Conservation (phyloP, 2,113 vertebrate genomes). For the Campylomormyrus numenius region DNA sequence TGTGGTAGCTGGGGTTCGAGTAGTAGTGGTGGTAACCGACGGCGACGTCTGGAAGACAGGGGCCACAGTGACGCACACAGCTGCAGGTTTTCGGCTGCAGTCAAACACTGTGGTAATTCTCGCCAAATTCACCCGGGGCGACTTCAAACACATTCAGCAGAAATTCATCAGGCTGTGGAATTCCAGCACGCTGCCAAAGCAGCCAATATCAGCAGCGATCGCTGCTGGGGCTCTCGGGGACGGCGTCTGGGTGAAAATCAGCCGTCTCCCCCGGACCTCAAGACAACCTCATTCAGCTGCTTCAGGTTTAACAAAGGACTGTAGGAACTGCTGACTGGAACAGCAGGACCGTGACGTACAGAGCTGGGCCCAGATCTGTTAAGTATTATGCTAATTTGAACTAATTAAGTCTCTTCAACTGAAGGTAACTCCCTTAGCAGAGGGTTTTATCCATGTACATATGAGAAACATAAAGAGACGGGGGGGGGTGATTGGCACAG, state of each 20-base stretch:
- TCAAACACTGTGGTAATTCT: background rate
- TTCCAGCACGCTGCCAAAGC: background rate
- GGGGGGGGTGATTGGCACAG: background rate
- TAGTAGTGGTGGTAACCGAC: slow-evolving; percentile 82
- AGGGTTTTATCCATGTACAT: background rate
- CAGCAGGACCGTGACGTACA: background rate
- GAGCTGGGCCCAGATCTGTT: background rate
- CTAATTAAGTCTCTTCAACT: background rate
- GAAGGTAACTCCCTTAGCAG: background rate
- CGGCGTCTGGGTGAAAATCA: background rate
- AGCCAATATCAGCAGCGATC: background rate
- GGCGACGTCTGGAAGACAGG: slow-evolving; percentile 65
- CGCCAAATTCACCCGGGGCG: background rate
- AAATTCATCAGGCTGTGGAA: background rate
- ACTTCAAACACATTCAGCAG: background rate
- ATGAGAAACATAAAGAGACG: background rate
- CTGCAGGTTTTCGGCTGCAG: background rate
- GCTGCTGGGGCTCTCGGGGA: background rate
- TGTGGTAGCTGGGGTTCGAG: slow-evolving; percentile 97
- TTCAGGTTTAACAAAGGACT: background rate
- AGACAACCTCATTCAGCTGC: background rate
- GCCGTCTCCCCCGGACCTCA: background rate
- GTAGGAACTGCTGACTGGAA: background rate
- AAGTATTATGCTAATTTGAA: background rate
- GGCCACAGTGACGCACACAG: background rate